Conservation (phyloP, 30 jellyfish, hydroid and myxozoan genomes). For the Euphysa ruthae region DNA sequence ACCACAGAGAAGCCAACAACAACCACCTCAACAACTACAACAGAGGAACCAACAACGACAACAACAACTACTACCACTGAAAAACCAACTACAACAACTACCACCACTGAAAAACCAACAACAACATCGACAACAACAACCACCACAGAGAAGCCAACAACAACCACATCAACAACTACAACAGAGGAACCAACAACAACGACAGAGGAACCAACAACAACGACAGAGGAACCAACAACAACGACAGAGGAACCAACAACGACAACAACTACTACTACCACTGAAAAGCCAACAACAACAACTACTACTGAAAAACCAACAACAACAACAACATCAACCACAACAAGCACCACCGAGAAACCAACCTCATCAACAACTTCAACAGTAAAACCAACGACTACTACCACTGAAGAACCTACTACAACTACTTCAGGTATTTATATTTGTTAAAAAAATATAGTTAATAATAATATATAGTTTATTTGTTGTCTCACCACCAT, state of each 20-base stretch:
- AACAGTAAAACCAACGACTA: neutral
- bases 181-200: constrained; percentile 1
- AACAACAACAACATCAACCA: neutral
- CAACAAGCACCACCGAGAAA: too few relatives aligned
- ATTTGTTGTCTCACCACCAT: too few relatives aligned
- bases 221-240: neutral
- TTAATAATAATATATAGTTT: too few relatives aligned
- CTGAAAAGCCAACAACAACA: neutral
- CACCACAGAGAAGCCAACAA: too few relatives aligned
- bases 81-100: constrained; percentile 1
- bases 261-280: neutral
- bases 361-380: neutral
- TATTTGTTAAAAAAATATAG: too few relatives aligned
- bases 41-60: neutral
- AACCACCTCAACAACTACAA: neutral
- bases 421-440: too few relatives aligned
- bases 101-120: neutral
- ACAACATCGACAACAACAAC: neutral
- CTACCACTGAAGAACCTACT: neutral
- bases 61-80: neutral
- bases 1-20: neutral
- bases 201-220: neutral
- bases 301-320: neutral
- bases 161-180: constrained; percentile 2
- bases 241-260: constrained; percentile 4